Conservation (phyloP, 2,888 invertebrate genomes). For the Athetis lepigone region DNA sequence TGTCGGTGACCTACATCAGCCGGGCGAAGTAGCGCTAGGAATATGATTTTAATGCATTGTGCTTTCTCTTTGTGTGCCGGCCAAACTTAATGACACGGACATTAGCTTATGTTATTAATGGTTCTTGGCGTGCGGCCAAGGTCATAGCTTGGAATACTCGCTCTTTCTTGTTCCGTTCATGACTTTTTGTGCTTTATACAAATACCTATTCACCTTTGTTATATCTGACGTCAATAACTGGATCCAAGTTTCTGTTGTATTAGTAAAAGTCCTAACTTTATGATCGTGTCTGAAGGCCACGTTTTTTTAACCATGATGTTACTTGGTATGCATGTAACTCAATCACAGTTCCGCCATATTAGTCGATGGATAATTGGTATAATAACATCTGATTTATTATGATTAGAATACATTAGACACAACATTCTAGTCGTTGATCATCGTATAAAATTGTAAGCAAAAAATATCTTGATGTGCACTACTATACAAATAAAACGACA, state of each 20-base stretch:
- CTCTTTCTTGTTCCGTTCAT: slow-evolving; percentile 11
- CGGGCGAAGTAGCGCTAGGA: slow-evolving; percentile 22
- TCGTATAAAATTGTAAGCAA: too few relatives aligned
- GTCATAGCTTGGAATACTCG: slow-evolving; percentile 7
- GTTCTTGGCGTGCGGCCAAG: slow-evolving; percentile 44
- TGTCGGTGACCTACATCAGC: slow-evolving; percentile 47
- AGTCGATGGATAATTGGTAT: background rate
- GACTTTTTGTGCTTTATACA: slow-evolving; percentile 39
- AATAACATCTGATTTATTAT: too few relatives aligned
- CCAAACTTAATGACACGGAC: slow-evolving; percentile 3
- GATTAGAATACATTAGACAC: too few relatives aligned
- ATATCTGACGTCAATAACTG: background rate
- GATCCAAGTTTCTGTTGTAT: background rate
- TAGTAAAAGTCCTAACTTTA: background rate
- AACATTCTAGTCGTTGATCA: slow-evolving; percentile 6
- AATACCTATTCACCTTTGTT: background rate
- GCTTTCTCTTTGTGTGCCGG: slow-evolving; percentile 43
- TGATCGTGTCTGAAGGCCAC: background rate
- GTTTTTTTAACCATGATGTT: slow-evolving; percentile 5
- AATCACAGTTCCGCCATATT: background rate
- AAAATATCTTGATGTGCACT: too few relatives aligned
- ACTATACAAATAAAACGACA: background rate
- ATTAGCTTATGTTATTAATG: slow-evolving; percentile 38
- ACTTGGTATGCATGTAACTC: background rate
- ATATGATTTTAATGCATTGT: slow-evolving; percentile 29